Conservation (phyloP, 2,797 vertebrate genomes). For the Cuculus canorus region DNA sequence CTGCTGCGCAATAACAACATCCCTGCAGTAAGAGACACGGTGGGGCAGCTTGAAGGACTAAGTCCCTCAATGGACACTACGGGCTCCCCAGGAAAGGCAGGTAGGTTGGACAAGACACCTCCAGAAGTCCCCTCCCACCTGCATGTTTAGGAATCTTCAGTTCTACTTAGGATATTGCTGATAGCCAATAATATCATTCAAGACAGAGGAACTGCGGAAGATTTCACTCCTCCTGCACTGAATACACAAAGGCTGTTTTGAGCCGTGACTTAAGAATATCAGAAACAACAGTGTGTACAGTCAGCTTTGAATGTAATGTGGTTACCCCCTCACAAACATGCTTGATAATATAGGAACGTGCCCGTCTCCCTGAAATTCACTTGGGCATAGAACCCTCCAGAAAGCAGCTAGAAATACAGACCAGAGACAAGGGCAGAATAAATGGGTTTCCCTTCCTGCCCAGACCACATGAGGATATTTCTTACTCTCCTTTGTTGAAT, state of each 20-base stretch:
- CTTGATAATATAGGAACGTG: not conserved
- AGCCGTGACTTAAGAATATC: not conserved
- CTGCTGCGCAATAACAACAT: too few relatives aligned
- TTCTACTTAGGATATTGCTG: not conserved
- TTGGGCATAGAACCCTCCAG: not conserved
- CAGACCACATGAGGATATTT: not conserved
- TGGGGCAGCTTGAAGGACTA: not conserved
- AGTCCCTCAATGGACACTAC: accelerated
- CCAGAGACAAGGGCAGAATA: not conserved
- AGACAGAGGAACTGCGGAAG: not conserved
- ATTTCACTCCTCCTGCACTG: too few relatives aligned
- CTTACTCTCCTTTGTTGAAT: not conserved
- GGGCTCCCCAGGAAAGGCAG: not conserved
- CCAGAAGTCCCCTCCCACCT: not conserved
- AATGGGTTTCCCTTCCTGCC: not conserved
- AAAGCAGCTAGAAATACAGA: not conserved
- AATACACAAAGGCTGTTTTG: not conserved
- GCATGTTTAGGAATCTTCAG: not conserved
- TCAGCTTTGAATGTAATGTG: not conserved
- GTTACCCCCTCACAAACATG: not conserved
- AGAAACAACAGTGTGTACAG: not conserved
- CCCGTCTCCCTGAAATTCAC: not conserved
- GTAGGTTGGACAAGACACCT: not conserved
- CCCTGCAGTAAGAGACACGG: not conserved
- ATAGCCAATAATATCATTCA: not conserved